Percentiles rank a stretch among this genome's conserved stretches.
Conservation (phyloP, 2,888 invertebrate genomes). For the Leptopilina syphax region DNA sequence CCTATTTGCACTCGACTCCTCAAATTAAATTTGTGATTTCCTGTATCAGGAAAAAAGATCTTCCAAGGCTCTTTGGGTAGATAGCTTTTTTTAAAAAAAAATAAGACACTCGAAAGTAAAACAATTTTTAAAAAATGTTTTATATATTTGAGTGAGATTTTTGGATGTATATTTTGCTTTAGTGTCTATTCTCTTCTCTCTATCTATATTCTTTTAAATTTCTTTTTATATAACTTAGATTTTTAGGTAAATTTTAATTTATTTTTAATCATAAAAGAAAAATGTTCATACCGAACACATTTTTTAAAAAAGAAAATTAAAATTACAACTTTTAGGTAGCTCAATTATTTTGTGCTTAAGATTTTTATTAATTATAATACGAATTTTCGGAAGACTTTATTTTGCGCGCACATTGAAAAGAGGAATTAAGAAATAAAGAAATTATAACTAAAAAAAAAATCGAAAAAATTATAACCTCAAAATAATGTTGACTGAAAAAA, state of each 20-base stretch:
- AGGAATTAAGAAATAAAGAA: background rate
- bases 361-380: constrained; percentile 5
- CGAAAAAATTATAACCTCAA: no score
- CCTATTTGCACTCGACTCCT: constrained; percentile 27
- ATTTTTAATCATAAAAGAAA: background rate
- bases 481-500: no score
- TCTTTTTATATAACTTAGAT: background rate
- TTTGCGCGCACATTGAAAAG: constrained; percentile 26
- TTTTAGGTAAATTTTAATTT: constrained; percentile 3
- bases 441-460: background rate
- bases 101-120: background rate
- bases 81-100: background rate
- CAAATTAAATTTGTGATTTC: constrained; percentile 24
- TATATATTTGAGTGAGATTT: background rate
- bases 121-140: background rate
- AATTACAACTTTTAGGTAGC: constrained; percentile 4
- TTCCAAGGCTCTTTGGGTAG: constrained; percentile 28
- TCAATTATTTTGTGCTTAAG: background rate
- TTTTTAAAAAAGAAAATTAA: background rate
- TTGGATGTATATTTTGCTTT: constrained; percentile 3
- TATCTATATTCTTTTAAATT: background rate
- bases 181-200: background rate
- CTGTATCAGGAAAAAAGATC: constrained; percentile 37
- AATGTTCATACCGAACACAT: background rate
- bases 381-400: constrained; percentile 25